Evolutionary conservation across 2,888 invertebrate species (phyloP).

Genomic region (Herminia tarsipennalis): DNA sequence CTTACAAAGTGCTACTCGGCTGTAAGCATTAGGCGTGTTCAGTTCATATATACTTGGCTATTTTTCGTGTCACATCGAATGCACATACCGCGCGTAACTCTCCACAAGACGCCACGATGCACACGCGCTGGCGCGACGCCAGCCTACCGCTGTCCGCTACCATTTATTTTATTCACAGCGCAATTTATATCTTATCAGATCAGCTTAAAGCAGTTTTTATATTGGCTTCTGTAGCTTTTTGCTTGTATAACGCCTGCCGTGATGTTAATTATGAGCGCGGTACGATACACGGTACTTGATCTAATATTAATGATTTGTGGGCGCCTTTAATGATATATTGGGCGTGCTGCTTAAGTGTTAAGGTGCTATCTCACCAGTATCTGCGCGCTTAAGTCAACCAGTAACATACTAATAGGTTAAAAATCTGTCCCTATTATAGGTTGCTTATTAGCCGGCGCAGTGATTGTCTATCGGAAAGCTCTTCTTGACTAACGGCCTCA

Average conservation of each 20-base stretch:
- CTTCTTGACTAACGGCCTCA: too few species aligned
- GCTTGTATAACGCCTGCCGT: conserved; percentile 11
- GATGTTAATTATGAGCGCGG: conserved; percentile 37
- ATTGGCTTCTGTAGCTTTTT: neutral
- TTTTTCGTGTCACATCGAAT: neutral
- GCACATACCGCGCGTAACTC: neutral
- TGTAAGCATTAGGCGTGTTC: neutral
- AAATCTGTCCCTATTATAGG: too few species aligned
- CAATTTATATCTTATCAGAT: conserved; percentile 13
- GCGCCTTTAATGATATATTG: conserved; percentile 20
- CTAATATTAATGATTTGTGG: conserved; percentile 38
- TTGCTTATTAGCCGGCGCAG: too few species aligned
- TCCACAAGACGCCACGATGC: too few species aligned
- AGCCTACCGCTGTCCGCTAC: neutral
- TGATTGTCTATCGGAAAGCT: too few species aligned
- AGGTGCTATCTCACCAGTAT: too few species aligned
- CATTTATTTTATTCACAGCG: conserved; percentile 3
- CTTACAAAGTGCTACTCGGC: neutral
- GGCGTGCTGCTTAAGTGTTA: conserved; percentile 20
- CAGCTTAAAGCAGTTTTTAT: conserved; percentile 10
- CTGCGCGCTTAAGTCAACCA: too few species aligned
- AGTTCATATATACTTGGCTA: neutral
- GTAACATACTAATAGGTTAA: too few species aligned
- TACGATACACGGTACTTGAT: conserved; percentile 32
- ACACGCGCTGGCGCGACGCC: conserved; percentile 5